Conservation (phyloP, 2,797 vertebrate genomes). For the Astyanax mexicanus region DNA sequence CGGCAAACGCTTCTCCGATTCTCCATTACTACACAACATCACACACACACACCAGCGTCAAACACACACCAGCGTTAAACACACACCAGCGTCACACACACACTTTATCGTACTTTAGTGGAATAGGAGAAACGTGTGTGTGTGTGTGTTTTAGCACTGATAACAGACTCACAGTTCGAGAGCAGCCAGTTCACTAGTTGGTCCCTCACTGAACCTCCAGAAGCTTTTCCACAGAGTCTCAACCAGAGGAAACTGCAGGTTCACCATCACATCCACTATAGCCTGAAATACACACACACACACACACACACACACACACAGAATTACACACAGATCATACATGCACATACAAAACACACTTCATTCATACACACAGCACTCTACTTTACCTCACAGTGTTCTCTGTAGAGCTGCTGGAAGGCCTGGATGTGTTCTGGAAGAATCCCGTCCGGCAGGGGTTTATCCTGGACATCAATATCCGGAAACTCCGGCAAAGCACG, state of each 20-base stretch:
- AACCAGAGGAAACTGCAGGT: slow-evolving; percentile 92
- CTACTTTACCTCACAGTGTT: slow-evolving; percentile 95
- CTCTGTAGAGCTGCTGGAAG: slow-evolving; percentile 90
- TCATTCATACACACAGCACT: too few relatives aligned
- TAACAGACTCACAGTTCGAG: slow-evolving; percentile 78
- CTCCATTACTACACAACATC: slow-evolving; percentile 80
- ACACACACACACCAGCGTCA: background rate
- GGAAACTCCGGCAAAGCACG: slow-evolving; percentile 85
- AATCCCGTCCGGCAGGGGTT: slow-evolving; percentile 84
- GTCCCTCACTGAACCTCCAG: slow-evolving; percentile 88
- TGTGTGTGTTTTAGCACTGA: background rate
- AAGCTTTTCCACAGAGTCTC: slow-evolving; percentile 95
- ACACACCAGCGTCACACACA: background rate
- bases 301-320: background rate
- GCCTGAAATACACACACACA: slow-evolving; percentile 73
- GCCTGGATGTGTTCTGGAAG: slow-evolving; percentile 83
- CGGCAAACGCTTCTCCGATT: slow-evolving; percentile 91
- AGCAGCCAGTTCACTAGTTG: slow-evolving; percentile 76
- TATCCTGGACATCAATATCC: slow-evolving; percentile 84
- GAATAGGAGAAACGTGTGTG: background rate
- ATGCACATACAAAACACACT: too few relatives aligned
- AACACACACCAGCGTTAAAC: background rate
- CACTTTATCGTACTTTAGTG: background rate
- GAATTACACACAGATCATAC: too few relatives aligned
- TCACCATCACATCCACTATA: slow-evolving; percentile 92